Evolutionary conservation across 2,113 vertebrate species (phyloP), one percentile per base, ranked within the genome.

Genomic region (Ictalurus punctatus): DNA sequence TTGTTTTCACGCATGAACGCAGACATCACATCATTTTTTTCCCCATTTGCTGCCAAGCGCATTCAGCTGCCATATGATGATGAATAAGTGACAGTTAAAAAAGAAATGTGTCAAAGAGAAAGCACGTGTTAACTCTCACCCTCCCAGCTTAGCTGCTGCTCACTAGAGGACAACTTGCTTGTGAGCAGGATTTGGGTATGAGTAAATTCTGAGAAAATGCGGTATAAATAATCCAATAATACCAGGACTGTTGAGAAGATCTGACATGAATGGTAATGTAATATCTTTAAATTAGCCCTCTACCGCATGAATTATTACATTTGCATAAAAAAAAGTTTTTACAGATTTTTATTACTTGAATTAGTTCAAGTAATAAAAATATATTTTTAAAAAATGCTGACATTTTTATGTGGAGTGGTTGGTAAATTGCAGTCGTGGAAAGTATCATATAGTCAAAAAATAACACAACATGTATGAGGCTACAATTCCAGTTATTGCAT

Each of bases 1-100:
- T 78, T 13, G 40, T 78, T 40, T 74, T 40, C 73, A 73, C 8
- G 69, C 69, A 37, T 8, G 30, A 17, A 25, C 19, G 9, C 69
- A 73, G 30, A 73, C 65, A 30, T 69, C 69, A 37, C 69, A 37
- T 73, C 16, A 34, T 79, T 19, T 81, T 81, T 19, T 37, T 13
- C 16, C 4, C 30, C 23, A 21, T 59, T 61, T 83, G 80, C 56
- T 61, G 3, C 54, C 54, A 37, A 83, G 59, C 7, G 13, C 59
- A 83, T 63, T 83, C 44, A 59, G 34, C 81, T 83, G 30, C 80
- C 54, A 82, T 82, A 59, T 82, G n/a, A 83, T 61, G 58, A 63
- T 63, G 58, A 83, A 61, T 61, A 63, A 61, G 80, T 83, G 80
- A 83, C 56, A 37, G 80, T 83, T 83, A 83, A 34, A 61, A 61